Base-by-base conservation (phyloP, 2,888 invertebrate genomes). In the Ypsolopha scabrella region DNA sequence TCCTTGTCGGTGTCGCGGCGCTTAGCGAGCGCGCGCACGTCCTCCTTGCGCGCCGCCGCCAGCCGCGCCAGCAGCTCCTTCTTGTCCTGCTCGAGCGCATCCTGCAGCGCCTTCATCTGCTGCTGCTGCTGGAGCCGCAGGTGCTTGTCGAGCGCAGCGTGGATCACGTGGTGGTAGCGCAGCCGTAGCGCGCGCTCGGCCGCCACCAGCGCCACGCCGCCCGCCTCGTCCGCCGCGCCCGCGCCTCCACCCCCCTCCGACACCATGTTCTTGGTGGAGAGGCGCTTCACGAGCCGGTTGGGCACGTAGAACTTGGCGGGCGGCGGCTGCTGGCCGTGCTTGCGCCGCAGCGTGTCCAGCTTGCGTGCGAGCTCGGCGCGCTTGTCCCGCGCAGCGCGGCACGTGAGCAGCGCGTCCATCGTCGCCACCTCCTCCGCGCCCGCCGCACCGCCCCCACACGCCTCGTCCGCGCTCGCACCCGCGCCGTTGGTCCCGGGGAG, bases 1-100 rank as follows among this genome's bases (percentile, higher is more conserved):
- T 95, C 96, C 63, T 96, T 94, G 75, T 98, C 97, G 61, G 94
- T 90, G 72, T 96, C 95, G 54, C 93, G 93, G 68, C 95, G 94
- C 72, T 96, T 94, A 33, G 94, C 92, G 54, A 98, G 83, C 48
- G 91, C 91, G 71, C 96, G 96, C 54, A 96, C 94, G 74, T 97
- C 97, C 62, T 94, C 94, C 59, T 95, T 91, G 55, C 95, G 91
- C 53, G 92, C 92, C 53, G 92, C 90, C 62, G 96, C 95, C 60
- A 97, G 80, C 66, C 92, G 91, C 63, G 93, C 91, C 90, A 96
- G 91, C 48, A 95, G 88, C 58, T 92, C 85, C 52, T 85, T 85
- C 67, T 80, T 85, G 51, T 85, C 79, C 0, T 64, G 61, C 56
- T 85, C 85, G 46, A 85, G 59, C 46, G 35, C 7, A n/a, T 24